Evolutionary conservation across 1,140 invertebrate genomes (phyloP), one percentile per base, ranked within the genome.

Genomic region (Ceratitis capitata): DNA sequence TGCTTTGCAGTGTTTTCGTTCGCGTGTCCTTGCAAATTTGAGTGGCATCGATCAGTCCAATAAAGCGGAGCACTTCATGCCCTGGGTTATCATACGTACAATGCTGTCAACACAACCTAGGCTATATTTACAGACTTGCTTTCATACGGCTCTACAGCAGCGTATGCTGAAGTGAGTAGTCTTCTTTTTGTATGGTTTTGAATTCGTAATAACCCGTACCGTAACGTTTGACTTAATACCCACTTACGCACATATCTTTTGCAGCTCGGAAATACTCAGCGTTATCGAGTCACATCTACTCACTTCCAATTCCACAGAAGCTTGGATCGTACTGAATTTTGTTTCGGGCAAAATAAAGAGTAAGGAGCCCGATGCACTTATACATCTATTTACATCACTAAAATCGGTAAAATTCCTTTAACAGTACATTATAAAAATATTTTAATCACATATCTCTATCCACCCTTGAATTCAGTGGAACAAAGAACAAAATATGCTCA

Each of bases 1-100:
- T n/a, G 39, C 42, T 78, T 83, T 32, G 7, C 23, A 91, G 90
- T 91, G 91, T 39, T 92, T 92, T 29, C 87, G 88, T 82, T 0
- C 87, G 84, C 53, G 88, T 87, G 86, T 88, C 2, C 83, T 88
- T 23, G 39, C 84, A 5, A 91, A 92, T 74, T 89, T 92, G 29
- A 74, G 88, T 23, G 87, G 88, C 0, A 42, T 91, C 61, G 91
- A 92, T 74, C 87, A 88, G 82, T 88, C 89, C 1, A 90, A 91
- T 85, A 87, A 88, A 61, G 86, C 89, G 0, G 87, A 88, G 45
- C 89, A 92, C 84, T 89, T 90, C 53, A 88, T 91, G 86, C 91
- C 91, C 32, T 92, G 91, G 91, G 87, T 88, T 7, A 91, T 92
- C 61, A 84, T 92, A n/a, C 84, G 88, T n/a, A 89, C 88, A 0